Evolutionary conservation across 2,113 vertebrate species (phyloP), one percentile per base, ranked within the genome.

Genomic region (Rhinolophus ferrumequinum): DNA sequence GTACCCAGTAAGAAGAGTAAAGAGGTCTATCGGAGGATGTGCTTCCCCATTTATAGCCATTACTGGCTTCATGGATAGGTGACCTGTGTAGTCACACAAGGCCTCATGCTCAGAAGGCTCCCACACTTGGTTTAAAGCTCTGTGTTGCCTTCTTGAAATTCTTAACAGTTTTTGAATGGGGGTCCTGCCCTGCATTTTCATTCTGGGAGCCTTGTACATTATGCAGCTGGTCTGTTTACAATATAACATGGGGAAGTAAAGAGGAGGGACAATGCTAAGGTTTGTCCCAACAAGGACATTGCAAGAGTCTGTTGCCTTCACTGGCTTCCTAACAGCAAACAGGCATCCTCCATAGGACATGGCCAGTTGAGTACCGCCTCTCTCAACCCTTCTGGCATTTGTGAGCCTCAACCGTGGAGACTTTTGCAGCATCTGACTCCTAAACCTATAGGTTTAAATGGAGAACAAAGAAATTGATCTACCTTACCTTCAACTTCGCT

Each of bases 141-240:
- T 64, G 21, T 67, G 58, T 35, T 88, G 33, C 6, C 84, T 93
- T 80, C 83, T 77, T 66, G 10, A 93, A 93, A 85, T 60, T 91
- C 72, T 93, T 70, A 64, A 52, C 54, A 66, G 66, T 60, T 70
- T 84, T 52, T 77, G 12, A 58, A 50, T 52, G 89, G 41, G 54
- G 18, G 1, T 21, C 26, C 35, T 85, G 60, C 10, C 52, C 8
- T 82, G 28, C 24, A 76, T 62, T 81, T 88, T 92, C 62, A 75
- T 84, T 90, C 56, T 56, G 54, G 67, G 15, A 14, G 6, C 1
- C 38, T 44, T 76, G 2, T 38, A 87, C 82, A 72, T 52, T 15
- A 54, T 60, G 21, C 44, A 56, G 18, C 38, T 70, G 12, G 16
- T 66, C 56, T 81, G 14, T 70, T 84, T 76, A 58, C 18, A 85